These are phyloP conservation scores for Epizoanthus rinbou DNA, from an alignment of 92 coral and sea anemone genomes.

Conservation along the genomic window DNA sequence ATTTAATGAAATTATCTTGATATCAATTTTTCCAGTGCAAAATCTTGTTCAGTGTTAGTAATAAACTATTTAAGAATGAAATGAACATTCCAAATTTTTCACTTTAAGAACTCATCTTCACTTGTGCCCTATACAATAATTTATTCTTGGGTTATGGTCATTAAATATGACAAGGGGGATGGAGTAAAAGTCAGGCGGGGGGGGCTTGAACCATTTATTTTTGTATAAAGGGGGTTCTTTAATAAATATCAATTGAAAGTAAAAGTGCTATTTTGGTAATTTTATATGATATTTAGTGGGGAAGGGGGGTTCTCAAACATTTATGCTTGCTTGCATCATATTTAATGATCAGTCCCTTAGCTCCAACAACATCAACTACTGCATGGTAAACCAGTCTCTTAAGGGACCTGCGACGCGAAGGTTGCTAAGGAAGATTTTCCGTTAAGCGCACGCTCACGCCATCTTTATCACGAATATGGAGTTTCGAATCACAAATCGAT, in stretches of 20 bases:
- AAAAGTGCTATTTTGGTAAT: background rate
- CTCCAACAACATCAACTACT: background rate
- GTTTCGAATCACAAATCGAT: too few species aligned
- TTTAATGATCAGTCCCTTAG: background rate
- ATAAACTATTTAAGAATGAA: too few species aligned
- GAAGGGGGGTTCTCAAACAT: background rate
- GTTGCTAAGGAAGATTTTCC: too few species aligned
- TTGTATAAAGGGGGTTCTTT: conserved; percentile 3
- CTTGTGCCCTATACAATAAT: background rate
- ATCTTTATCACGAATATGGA: too few species aligned
- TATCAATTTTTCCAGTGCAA: too few species aligned
- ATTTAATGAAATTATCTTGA: too few species aligned
- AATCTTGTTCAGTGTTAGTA: too few species aligned
- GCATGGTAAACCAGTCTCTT: background rate
- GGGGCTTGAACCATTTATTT: conserved; percentile 6
- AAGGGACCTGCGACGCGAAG: too few species aligned
- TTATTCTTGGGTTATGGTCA: background rate
- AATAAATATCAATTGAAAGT: background rate
- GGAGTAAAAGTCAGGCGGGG: background rate
- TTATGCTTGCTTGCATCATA: background rate
- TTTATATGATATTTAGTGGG: background rate
- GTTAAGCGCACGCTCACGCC: too few species aligned
- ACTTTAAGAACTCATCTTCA: background rate
- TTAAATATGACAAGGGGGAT: background rate
- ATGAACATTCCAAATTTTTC: too few species aligned